These are phyloP conservation scores for Apamea monoglypha DNA, from an alignment of 2,888 invertebrate species.

Conservation along the genomic window DNA sequence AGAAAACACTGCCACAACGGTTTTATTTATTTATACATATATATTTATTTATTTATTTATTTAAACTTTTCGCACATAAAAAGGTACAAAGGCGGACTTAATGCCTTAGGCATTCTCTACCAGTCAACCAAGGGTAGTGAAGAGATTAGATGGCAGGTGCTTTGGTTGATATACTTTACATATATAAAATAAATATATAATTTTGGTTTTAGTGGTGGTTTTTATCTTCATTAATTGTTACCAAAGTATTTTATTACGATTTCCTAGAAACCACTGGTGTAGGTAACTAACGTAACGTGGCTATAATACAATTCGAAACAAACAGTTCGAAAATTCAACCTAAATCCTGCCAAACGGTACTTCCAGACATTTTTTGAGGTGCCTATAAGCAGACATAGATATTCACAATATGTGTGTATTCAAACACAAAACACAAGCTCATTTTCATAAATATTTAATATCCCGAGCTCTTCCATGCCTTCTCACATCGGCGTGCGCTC, in stretches of 20 bases:
- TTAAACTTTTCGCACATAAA: too few relatives aligned
- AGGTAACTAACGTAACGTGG: background rate
- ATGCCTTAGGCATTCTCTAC: too few relatives aligned
- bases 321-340: background rate
- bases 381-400: too few relatives aligned
- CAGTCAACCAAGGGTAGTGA: too few relatives aligned
- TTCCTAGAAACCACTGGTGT: background rate
- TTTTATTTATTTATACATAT: too few relatives aligned
- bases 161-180: too few relatives aligned
- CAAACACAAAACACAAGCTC: conserved; percentile 12
- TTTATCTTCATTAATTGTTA: background rate
- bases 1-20: background rate
- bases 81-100: too few relatives aligned
- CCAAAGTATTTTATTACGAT: background rate
- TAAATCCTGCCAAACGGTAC: background rate
- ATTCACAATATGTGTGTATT: background rate
- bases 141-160: too few relatives aligned
- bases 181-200: too few relatives aligned
- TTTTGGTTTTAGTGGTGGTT: background rate
- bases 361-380: background rate
- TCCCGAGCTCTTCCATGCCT: conserved; percentile 49
- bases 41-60: too few relatives aligned
- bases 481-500: conserved; percentile 42
- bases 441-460: conserved; percentile 62
- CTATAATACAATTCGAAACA: background rate